A percentile compares a stretch with the other conserved stretches of the same genome.
Conservation (phyloP, 2,888 invertebrate genomes). For the Coelogynopora nodosa region DNA sequence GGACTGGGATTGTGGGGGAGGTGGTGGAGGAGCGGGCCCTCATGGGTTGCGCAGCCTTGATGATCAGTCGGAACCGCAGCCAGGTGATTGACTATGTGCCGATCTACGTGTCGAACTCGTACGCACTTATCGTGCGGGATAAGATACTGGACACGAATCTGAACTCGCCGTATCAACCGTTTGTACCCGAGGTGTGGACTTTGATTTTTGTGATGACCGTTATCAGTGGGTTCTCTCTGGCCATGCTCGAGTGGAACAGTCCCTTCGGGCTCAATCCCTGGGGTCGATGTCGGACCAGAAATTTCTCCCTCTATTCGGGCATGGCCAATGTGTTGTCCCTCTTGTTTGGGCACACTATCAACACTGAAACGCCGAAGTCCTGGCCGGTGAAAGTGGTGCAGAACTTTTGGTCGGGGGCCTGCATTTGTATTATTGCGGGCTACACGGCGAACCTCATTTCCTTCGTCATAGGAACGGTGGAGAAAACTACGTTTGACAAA, state of each 20-base stretch:
- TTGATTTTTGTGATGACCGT: neutral
- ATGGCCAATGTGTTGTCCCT: neutral
- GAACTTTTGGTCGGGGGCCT: slow-evolving; percentile 33
- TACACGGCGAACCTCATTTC: neutral
- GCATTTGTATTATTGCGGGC: neutral
- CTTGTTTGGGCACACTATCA: slow-evolving; percentile 21
- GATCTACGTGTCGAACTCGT: neutral
- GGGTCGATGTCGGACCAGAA: slow-evolving; percentile 1
- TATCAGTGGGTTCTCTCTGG: slow-evolving; percentile 23
- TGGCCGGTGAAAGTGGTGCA: slow-evolving; percentile 28
- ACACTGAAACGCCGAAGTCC: slow-evolving; percentile 33
- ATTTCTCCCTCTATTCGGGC: slow-evolving; percentile 23
- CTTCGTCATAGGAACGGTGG: neutral
- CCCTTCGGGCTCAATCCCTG: slow-evolving; percentile 35
- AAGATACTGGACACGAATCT: neutral
- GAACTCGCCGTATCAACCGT: slow-evolving; percentile 22
- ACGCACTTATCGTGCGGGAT: slow-evolving; percentile 4
- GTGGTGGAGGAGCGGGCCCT: neutral
- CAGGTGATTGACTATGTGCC: slow-evolving; percentile 17
- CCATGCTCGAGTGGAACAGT: slow-evolving; percentile 36
- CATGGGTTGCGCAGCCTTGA: slow-evolving; percentile 18
- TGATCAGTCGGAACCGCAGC: neutral
- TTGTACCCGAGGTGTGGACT: slow-evolving; percentile 18
- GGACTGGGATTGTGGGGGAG: slow-evolving; percentile 34
- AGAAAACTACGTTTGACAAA: neutral